These are phyloP conservation scores for Colossoma macropomum DNA, from an alignment of 2,113 vertebrate genomes.

Conservation along the genomic window DNA sequence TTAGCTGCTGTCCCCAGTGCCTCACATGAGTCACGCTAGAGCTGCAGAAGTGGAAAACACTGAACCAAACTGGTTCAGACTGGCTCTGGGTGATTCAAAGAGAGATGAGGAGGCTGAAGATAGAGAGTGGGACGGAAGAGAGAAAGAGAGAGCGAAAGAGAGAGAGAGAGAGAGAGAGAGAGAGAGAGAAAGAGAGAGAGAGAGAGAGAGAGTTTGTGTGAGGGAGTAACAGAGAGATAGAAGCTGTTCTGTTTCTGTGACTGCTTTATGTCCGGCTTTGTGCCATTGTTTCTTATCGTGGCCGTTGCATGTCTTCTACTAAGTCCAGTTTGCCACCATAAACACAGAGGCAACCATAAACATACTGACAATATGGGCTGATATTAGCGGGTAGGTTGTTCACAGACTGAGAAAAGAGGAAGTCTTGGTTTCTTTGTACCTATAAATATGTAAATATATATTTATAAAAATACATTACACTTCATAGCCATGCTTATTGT, in stretches of 20 bases:
- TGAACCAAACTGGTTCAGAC: slow-evolving; percentile 66
- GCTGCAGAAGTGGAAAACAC: slow-evolving; percentile 41
- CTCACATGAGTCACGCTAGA: slow-evolving; percentile 32
- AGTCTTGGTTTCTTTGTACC: background rate
- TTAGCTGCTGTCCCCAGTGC: background rate
- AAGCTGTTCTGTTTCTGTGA: slow-evolving; percentile 41
- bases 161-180: slow-evolving; percentile 25
- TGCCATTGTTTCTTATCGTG: slow-evolving; percentile 50
- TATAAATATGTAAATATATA: background rate
- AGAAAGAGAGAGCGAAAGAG: background rate
- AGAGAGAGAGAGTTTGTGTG: background rate
- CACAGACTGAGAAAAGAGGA: background rate
- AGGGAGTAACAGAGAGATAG: slow-evolving; percentile 21
- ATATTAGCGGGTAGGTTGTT: slow-evolving; percentile 15
- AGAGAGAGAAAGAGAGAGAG: background rate
- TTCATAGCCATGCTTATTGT: too few relatives aligned
- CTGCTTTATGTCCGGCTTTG: slow-evolving; percentile 15
- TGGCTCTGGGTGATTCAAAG: slow-evolving; percentile 44
- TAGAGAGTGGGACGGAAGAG: background rate
- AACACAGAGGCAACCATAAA: background rate
- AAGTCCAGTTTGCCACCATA: slow-evolving; percentile 7
- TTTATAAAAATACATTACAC: too few relatives aligned
- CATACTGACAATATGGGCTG: slow-evolving; percentile 3
- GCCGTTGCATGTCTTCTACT: slow-evolving; percentile 35
- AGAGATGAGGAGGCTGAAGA: slow-evolving; percentile 32